Base-by-base conservation (phyloP, 1,140 invertebrate genomes). In the Elymnias hypermnestra region DNA sequence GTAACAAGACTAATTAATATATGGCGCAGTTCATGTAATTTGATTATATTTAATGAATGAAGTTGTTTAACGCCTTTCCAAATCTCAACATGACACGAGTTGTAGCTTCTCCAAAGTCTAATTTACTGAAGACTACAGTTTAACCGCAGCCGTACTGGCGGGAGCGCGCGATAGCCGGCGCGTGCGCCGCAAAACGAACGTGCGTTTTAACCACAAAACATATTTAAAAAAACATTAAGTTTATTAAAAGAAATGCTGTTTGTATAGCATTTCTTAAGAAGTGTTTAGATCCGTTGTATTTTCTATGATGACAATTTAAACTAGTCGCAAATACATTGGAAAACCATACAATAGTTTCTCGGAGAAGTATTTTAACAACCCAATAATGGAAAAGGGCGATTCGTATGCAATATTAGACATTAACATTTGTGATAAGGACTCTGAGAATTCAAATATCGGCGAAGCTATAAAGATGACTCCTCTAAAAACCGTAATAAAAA, bases 381-480 rank as follows among this genome's bases (percentile, higher is more conserved):
- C 22, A 41, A 38, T 41, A 40, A 82, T 82, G 72, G 76, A 78
- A 53, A 72, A 79, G 35, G 70, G 62, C 57, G 68, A 73, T 18
- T 64, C 72, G 4, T 84, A 76, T 35, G 62, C 75, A 42, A 71
- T 82, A 14, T 52, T 81, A 54, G 75, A 82, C 56, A 78, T 82
- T 40, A 72, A 76, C 38, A 71, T 82, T 35, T 59, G 57, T 46
- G 70, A 79, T 63, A 79, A 79, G 42, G 55, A 73, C 48, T 65
- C 65, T 25, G 65, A 62, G 37, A 53, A 61, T 18, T 52, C 44
- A 38, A 53, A 46, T 21, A 57, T 43, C 26, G 61, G 55, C 9
- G 48, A 55, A 18, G 55, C 63, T 12, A 66, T 54, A 25, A 63
- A 53, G 35, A 68, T 65, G 22, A 63, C 53, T 1, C 60, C 69